phyloP scores from a whole-genome alignment of 2,888 invertebrate genomes.

The Amaurobius ferox region DNA sequence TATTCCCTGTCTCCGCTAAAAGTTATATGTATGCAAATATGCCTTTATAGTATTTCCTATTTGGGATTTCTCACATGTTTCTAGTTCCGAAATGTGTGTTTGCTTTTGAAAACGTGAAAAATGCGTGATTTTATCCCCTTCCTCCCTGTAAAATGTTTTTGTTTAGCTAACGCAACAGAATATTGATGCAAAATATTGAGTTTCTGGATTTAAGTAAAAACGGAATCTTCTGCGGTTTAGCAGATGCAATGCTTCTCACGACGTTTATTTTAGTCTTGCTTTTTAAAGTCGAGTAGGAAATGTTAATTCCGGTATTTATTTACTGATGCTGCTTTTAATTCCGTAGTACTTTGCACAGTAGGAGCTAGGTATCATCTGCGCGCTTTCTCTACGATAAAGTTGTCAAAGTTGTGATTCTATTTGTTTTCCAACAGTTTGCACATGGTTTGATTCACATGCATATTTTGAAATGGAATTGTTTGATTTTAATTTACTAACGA shows the following conservation, averaged over 20 bases:
- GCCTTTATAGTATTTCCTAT: constrained; percentile 39
- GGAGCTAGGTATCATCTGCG: too few relatives aligned
- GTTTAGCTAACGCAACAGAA: constrained; percentile 21
- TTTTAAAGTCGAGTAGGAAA: not conserved
- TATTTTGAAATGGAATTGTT: too few relatives aligned
- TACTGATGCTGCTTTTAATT: not conserved
- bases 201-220: constrained; percentile 10
- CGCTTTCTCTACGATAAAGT: too few relatives aligned
- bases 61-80: constrained; percentile 30
- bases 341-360: not conserved
- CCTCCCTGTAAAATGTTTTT: constrained; percentile 27
- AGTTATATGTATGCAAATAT: constrained; percentile 60
- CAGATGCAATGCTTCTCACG: not conserved
- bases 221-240: not conserved
- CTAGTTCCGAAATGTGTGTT: constrained; percentile 30
- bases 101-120: constrained; percentile 23
- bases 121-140: constrained; percentile 1
- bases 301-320: not conserved
- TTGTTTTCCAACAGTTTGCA: too few relatives aligned
- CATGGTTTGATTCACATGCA: too few relatives aligned
- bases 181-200: constrained; percentile 47
- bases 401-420: too few relatives aligned
- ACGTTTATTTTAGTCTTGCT: not conserved
- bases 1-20: constrained; percentile 27
- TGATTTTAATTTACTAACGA: too few relatives aligned